Conservation (phyloP, 2,797 vertebrate genomes). For the Nannoperca australis region DNA sequence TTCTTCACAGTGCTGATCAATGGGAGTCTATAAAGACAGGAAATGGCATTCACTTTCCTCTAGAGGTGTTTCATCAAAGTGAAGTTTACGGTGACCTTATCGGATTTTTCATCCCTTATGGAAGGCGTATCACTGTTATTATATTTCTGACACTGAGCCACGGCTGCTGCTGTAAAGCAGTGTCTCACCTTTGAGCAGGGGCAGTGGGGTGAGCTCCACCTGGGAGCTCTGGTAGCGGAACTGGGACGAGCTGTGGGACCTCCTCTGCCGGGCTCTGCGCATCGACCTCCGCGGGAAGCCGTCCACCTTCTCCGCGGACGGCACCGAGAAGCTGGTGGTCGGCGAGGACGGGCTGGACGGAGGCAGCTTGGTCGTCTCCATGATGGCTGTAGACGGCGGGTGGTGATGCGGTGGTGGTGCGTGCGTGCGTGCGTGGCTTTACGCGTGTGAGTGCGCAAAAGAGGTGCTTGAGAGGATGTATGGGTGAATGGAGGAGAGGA, state of each 20-base stretch:
- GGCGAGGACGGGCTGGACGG: constrained; percentile 94
- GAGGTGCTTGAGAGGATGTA: constrained; percentile 30
- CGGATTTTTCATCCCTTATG: neutral
- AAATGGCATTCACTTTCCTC: neutral
- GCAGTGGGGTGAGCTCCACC: constrained; percentile 93
- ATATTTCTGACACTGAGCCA: neutral
- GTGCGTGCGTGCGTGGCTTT: constrained; percentile 21
- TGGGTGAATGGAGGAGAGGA: constrained; percentile 43
- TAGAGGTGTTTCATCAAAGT: constrained; percentile 4
- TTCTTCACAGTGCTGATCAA: constrained; percentile 11
- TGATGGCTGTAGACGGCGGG: constrained; percentile 59
- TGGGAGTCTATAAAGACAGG: constrained; percentile 2
- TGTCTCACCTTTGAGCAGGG: constrained; percentile 93
- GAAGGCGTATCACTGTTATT: neutral
- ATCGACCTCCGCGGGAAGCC: constrained; percentile 95
- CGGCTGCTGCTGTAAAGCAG: constrained; percentile 9
- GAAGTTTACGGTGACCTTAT: neutral
- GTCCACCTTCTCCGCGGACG: constrained; percentile 94
- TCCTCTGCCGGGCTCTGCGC: constrained; percentile 91
- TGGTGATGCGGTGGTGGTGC: neutral
- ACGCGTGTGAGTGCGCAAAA: constrained; percentile 30
- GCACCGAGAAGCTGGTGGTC: constrained; percentile 91
- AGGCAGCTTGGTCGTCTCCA: constrained; percentile 90
- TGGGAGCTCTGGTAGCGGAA: constrained; percentile 97
- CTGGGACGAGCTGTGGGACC: constrained; percentile 95